Evolutionary conservation across 2,888 invertebrate species (phyloP).

Genomic region (Yponomeuta malinellus): DNA sequence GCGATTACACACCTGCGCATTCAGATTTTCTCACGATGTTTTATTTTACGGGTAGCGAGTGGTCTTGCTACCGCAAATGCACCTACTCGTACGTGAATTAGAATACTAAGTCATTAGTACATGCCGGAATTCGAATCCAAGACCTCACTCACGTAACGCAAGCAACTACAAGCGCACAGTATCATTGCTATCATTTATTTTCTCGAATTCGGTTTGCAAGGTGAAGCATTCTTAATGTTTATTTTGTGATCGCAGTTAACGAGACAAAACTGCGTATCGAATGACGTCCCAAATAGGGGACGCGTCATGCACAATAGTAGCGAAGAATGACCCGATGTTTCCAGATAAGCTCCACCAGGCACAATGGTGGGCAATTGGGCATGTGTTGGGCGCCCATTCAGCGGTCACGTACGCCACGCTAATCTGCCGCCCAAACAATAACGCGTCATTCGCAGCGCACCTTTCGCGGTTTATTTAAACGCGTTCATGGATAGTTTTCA

Average conservation of each 20-base stretch:
- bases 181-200: not conserved
- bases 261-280: conserved; percentile 32
- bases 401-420: conserved; percentile 53
- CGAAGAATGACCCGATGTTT: conserved; percentile 42
- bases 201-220: too few species aligned
- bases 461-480: not conserved
- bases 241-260: not conserved
- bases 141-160: too few species aligned
- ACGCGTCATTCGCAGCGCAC: not conserved
- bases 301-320: conserved; percentile 35
- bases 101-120: too few species aligned
- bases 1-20: too few species aligned
- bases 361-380: conserved; percentile 32
- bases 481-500: not conserved
- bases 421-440: conserved; percentile 25
- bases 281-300: conserved; percentile 48
- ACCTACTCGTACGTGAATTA: too few species aligned
- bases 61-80: too few species aligned
- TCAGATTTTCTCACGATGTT: too few species aligned
- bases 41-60: too few species aligned
- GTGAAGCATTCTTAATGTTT: too few species aligned
- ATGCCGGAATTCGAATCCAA: too few species aligned
- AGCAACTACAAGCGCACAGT: not conserved
- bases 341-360: conserved; percentile 38
- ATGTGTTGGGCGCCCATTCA: conserved; percentile 40